Conservation (phyloP, 2,888 invertebrate species). For the Nemurella pictetii region DNA sequence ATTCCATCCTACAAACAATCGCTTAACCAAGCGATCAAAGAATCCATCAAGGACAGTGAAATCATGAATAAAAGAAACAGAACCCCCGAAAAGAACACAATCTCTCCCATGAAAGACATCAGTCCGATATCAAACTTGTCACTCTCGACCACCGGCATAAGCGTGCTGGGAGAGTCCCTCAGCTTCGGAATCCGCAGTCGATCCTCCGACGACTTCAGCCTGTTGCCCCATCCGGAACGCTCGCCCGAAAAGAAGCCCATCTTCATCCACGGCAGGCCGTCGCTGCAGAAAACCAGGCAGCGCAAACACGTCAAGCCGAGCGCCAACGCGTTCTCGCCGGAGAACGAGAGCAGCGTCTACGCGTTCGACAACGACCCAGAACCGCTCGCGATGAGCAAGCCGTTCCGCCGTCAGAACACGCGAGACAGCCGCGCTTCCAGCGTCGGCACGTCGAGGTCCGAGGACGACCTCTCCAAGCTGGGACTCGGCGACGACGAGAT, state of each 20-base stretch:
- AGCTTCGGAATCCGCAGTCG: neutral
- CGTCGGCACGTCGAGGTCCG: conserved; percentile 54
- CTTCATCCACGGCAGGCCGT: conserved; percentile 57
- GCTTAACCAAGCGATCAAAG: neutral
- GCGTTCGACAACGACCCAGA: conserved; percentile 71
- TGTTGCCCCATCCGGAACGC: neutral
- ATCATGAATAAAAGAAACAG: neutral
- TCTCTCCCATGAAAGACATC: conserved; percentile 6
- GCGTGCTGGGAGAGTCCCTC: conserved; percentile 13
- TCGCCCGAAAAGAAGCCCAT: conserved; percentile 47
- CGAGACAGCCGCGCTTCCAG: conserved; percentile 48
- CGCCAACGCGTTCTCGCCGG: conserved; percentile 65
- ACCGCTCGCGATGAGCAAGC: conserved; percentile 58
- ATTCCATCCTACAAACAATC: neutral
- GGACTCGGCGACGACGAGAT: conserved; percentile 48
- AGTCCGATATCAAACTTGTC: conserved; percentile 22
- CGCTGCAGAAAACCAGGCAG: conserved; percentile 61
- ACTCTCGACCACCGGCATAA: neutral
- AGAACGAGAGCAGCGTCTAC: conserved; percentile 71
- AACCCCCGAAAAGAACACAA: neutral
- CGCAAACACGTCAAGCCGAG: conserved; percentile 53
- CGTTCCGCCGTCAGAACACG: conserved; percentile 57
- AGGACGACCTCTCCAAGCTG: conserved; percentile 52
- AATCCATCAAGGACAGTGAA: neutral
- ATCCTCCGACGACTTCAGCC: conserved; percentile 8